These are phyloP conservation scores for Lepidiolamprologus cunningtoni DNA, from an alignment of 2,113 vertebrate genomes.

Conservation along the genomic window DNA sequence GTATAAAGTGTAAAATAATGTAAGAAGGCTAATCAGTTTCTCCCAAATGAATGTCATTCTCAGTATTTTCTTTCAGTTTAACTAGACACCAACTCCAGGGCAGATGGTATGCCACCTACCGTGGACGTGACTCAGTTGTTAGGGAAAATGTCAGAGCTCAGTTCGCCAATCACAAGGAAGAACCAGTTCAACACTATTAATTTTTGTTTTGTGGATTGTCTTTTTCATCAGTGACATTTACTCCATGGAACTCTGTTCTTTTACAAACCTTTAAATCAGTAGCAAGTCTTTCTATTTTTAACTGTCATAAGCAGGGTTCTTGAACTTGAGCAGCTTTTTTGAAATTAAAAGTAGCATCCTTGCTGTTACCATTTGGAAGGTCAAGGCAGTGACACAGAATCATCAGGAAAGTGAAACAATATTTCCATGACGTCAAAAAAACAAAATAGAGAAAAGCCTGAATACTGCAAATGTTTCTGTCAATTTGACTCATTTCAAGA, in stretches of 20 bases:
- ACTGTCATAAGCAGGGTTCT: background rate
- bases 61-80: background rate
- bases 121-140: background rate
- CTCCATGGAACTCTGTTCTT: background rate
- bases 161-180: background rate
- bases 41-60: background rate
- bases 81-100: background rate
- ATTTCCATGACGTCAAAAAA: background rate
- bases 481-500: background rate
- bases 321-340: background rate
- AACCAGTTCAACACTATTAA: background rate
- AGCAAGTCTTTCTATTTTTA: background rate
- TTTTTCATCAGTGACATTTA: background rate
- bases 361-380: background rate
- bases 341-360: background rate
- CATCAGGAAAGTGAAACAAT: background rate
- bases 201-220: background rate
- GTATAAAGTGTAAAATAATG: background rate
- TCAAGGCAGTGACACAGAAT: background rate
- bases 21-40: background rate
- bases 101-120: background rate
- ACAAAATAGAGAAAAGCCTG: background rate
- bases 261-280: background rate
- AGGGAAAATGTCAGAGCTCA: background rate
- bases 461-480: background rate